Evolutionary conservation across 2,888 invertebrate genomes (phyloP), one percentile per base, ranked within the genome.

Genomic region (Operophtera brumata): DNA sequence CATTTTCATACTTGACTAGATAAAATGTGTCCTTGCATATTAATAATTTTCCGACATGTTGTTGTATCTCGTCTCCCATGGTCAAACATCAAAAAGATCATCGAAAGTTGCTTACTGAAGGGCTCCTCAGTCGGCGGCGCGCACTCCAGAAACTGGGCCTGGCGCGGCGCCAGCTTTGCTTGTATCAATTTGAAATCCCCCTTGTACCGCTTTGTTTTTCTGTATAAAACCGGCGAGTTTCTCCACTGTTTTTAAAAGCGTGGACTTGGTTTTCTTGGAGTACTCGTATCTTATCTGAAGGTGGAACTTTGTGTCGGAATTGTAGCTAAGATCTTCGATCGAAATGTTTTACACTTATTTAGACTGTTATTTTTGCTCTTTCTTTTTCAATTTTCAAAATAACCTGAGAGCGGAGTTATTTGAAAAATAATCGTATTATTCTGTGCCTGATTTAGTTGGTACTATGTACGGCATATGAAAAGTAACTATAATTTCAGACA

Each of bases 181-280:
- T 47, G 40, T 62, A 64, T 64, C 64, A 60, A 59, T 61, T 62
- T 59, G 42, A 61, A 64, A 59, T 58, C 44, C 46, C 46, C 30
- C 41, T 39, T 45, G 53, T 47, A 44, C 55, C 44, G 56, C 48
- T 48, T 57, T 59, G 55, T 62, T 58, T 64, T 64, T 60, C 54
- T 51, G 39, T 56, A 54, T 58, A 20, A 57, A 58, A 57, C 30
- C 36, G 48, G 28, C 25, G 28, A 47, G 51, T 28, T 47, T 51
- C 28, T 44, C 26, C 9, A 32, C 41, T 46, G 43, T 30, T 39
- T 54, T 50, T 47, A 26, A 44, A 54, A 54, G 39, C 34, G 53
- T 39, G 34, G 47, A 54, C 42, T 52, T 45, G 39, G 51, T 44
- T 39, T 51, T 32, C 30, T 30, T 30, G 30, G 30, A 30, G 30